Conservation (phyloP, 2,797 vertebrate genomes). For the Chaunax sp. region DNA sequence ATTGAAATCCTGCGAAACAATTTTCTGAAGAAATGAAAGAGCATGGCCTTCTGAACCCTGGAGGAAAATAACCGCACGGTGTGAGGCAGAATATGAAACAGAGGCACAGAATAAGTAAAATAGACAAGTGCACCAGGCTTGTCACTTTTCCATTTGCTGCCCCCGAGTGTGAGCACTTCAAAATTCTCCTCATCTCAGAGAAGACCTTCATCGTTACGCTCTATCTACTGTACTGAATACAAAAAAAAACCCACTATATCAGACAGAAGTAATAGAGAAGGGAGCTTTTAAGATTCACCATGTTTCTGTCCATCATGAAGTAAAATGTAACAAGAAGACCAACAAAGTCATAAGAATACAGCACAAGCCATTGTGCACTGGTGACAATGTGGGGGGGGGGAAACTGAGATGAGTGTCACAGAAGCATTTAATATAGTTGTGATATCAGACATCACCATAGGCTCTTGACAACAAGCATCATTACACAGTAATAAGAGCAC, state of each 20-base stretch:
- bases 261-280: conserved; percentile 77
- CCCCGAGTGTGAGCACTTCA: conserved; percentile 83
- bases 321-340: conserved; percentile 65
- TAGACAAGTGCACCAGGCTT: conserved; percentile 91
- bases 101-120: conserved; percentile 94
- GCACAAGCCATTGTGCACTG: conserved; percentile 55
- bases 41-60: conserved; percentile 96
- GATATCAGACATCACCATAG: conserved; percentile 82
- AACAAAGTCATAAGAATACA: conserved; percentile 71
- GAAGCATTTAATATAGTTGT: conserved; percentile 81
- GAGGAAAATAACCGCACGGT: conserved; percentile 93
- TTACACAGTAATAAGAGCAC: conserved; percentile 85
- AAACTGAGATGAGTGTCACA: conserved; percentile 81
- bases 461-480: conserved; percentile 85
- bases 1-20: conserved; percentile 99
- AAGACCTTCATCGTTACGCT: conserved; percentile 84
- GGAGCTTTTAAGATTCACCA: conserved; percentile 60
- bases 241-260: conserved; percentile 77
- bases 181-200: conserved; percentile 81
- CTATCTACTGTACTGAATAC: conserved; percentile 84
- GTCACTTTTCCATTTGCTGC: conserved; percentile 95
- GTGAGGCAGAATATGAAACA: conserved; percentile 94
- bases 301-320: conserved; percentile 72
- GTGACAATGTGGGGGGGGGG: conserved; percentile 65
- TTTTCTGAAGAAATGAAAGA: conserved; percentile 99